These are phyloP conservation scores for Cyrtorhinus lividipennis DNA, from an alignment of 1,140 invertebrate species.

Conservation along the genomic window DNA sequence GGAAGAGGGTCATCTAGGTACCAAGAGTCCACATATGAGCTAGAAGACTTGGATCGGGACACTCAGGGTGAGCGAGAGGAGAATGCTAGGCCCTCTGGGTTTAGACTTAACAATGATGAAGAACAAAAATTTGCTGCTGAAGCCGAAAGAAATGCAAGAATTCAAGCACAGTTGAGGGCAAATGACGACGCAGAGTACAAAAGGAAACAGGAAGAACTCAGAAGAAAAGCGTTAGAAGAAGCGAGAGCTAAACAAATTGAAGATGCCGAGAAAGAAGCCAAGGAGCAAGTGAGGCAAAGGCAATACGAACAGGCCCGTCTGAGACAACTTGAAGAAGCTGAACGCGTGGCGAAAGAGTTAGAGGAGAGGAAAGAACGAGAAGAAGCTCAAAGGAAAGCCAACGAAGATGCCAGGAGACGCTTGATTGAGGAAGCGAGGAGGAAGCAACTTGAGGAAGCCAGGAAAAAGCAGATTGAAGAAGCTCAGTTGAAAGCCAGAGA, in stretches of 20 bases:
- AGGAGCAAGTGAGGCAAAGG: constrained; percentile 2
- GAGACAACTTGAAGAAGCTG: not conserved
- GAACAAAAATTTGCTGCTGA: constrained; percentile 2
- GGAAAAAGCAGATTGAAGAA: constrained; percentile 1
- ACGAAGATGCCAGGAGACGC: not conserved
- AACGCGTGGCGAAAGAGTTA: not conserved
- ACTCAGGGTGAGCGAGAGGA: not conserved
- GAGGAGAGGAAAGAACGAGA: not conserved
- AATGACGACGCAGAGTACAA: not conserved
- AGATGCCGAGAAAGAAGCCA: constrained; percentile 11
- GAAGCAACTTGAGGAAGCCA: not conserved
- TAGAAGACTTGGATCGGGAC: not conserved
- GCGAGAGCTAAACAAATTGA: constrained; percentile 10
- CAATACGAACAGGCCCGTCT: not conserved
- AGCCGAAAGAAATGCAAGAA: constrained; percentile 2
- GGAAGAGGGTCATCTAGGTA: not conserved
- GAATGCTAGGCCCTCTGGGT: not conserved
- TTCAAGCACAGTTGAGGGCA: not conserved
- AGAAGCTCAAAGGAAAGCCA: not conserved
- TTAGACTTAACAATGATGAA: not conserved
- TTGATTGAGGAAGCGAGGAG: not conserved
- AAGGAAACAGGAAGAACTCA: not conserved
- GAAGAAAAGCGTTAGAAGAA: not conserved
- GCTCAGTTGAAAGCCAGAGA: not conserved
- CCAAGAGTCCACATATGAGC: constrained; percentile 11